Evolutionary conservation across 2,797 vertebrate genomes (phyloP), one percentile per base, ranked within the genome.

Genomic region (Distichodus sexfasciatus): DNA sequence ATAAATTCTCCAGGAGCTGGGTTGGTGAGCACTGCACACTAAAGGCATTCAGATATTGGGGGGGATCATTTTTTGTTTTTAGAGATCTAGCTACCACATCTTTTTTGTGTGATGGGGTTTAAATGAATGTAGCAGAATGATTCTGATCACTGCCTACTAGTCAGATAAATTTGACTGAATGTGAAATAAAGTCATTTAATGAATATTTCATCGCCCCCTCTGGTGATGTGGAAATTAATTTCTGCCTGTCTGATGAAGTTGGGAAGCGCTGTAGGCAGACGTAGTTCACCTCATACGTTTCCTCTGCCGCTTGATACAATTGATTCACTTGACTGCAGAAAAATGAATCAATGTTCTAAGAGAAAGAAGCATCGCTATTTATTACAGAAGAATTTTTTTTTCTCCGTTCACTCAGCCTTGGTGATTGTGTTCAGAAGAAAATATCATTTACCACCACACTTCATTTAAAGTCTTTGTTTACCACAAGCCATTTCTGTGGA

Each of bases 391-490:
- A 10, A 15, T 1, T 3, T 36, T 17, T 14, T 29, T 14, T 6
- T 53, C 12, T 31, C 14, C 36, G 9, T 26, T 28, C 1, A n/a
- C n/a, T n/a, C n/a, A n/a, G n/a, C n/a, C n/a, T n/a, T n/a, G n/a
- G n/a, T n/a, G n/a, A n/a, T n/a, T n/a, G n/a, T n/a, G n/a, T n/a
- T n/a, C n/a, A n/a, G n/a, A n/a, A n/a, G n/a, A n/a, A n/a, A n/a
- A n/a, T n/a, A n/a, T n/a, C n/a, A n/a, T n/a, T n/a, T n/a, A n/a
- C n/a, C n/a, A n/a, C n/a, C n/a, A n/a, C n/a, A n/a, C n/a, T n/a
- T n/a, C n/a, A n/a, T n/a, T n/a, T n/a, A 63, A 47, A 55, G 12
- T 58, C 38, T 64, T 64, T 64, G 62, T 53, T 66, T 66, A 21
- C n/a, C n/a, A n/a, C n/a, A n/a, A n/a, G n/a, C n/a, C n/a, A n/a